Conservation (phyloP, 1,140 invertebrate genomes). For the Lucilia cuprina region DNA sequence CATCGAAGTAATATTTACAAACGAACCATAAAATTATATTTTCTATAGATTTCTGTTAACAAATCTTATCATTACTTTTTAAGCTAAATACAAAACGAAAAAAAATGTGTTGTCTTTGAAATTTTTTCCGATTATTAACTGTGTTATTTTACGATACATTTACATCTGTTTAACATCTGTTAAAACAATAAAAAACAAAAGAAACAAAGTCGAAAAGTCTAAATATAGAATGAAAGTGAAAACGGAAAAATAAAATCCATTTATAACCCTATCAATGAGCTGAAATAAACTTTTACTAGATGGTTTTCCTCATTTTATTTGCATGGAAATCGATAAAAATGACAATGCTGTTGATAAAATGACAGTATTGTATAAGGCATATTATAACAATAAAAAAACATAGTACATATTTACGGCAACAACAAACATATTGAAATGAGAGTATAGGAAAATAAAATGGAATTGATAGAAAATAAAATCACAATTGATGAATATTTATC, state of each 20-base stretch:
- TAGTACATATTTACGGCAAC: not conserved
- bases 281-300: not conserved
- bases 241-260: not conserved
- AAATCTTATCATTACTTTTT: not conserved
- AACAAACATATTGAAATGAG: too few species aligned
- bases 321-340: not conserved
- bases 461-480: not conserved
- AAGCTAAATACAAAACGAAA: not conserved
- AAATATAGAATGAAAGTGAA: not conserved
- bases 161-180: constrained; percentile 1
- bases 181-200: not conserved
- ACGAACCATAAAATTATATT: too few species aligned
- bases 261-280: not conserved
- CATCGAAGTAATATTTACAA: too few species aligned
- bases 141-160: not conserved
- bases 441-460: not conserved
- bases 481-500: not conserved
- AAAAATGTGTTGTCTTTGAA: not conserved
- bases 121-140: not conserved
- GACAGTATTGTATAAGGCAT: not conserved
- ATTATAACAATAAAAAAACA: not conserved
- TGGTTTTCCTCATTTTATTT: not conserved
- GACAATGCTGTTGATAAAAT: not conserved
- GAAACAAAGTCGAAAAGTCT: not conserved
- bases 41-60: too few species aligned